Percentiles rank a stretch among this genome's conserved stretches.
Conservation (phyloP, 2,797 vertebrate genomes). For the Pagetopsis macropterus region DNA sequence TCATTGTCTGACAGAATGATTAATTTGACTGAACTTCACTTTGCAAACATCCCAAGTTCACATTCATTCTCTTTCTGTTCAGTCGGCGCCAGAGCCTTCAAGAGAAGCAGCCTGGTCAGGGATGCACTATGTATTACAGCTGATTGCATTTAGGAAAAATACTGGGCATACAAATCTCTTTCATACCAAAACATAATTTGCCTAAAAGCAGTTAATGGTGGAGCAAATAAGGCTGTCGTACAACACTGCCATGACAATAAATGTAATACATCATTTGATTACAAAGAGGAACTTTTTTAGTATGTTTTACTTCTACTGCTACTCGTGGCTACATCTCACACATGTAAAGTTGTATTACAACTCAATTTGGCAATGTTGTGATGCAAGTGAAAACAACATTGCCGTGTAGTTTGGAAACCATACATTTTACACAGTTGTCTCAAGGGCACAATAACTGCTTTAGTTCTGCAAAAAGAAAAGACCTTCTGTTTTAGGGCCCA, state of each 20-base stretch:
- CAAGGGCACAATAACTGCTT: not conserved
- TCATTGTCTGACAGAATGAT: slow-evolving; percentile 87
- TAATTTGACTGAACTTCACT: slow-evolving; percentile 85
- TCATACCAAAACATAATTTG: slow-evolving; percentile 7
- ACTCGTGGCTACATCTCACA: not conserved
- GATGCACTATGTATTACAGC: slow-evolving; percentile 7
- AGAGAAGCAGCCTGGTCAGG: slow-evolving; percentile 36
- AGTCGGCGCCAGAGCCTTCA: slow-evolving; percentile 45
- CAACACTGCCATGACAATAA: not conserved
- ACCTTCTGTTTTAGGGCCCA: not conserved
- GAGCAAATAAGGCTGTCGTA: slow-evolving; percentile 2
- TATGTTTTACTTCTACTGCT: not conserved
- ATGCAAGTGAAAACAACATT: not conserved
- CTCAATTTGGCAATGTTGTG: not conserved
- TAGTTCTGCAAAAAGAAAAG: not conserved
- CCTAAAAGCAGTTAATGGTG: slow-evolving; percentile 8
- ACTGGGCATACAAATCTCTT: slow-evolving; percentile 6
- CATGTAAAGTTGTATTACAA: not conserved
- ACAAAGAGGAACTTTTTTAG: not conserved
- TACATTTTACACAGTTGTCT: not conserved
- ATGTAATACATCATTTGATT: not conserved
- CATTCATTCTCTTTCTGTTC: slow-evolving; percentile 50
- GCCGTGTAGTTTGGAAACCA: not conserved
- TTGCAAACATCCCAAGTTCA: slow-evolving; percentile 84
- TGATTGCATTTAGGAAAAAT: slow-evolving; percentile 34